Base-by-base conservation (phyloP, 2,113 vertebrate species). In the Tylochromis polylepis region DNA sequence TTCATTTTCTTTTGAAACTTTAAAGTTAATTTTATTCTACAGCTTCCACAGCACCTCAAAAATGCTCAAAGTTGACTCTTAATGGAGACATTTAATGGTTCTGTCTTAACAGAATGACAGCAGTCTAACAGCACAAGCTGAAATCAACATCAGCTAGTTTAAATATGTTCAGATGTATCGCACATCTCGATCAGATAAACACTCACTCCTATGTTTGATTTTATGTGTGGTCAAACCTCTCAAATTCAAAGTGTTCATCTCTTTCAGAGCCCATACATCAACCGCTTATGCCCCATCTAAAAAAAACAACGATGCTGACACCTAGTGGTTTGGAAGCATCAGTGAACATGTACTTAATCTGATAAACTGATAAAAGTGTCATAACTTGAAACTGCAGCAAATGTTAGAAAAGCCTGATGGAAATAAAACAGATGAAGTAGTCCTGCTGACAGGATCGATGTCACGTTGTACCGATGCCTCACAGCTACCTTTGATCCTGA, bases 291-390 rank as follows among this genome's bases (percentile, higher is more conserved):
- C 7, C 29, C 29, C 29, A 5, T 79, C 31, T 18, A 20, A 53
- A 38, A 10, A 0, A 12, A 83, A 46, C 49, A 57, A n/a, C 14
- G 1, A 81, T 60, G 51, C 85, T 91, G 92, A 82, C 95, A 93
- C 77, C 94, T 91, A 67, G 85, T 84, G 95, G 92, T 84, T 12
- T 5, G 49, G 41, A 65, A 8, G n/a, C 27, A 2, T 27, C 11
- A 77, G 5, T 77, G 10, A 84, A 83, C 11, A 12, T 55, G 46
- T 16, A 16, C 18, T n/a, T 27, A 16, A 6, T 38, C 11, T 3
- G 5, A 24, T 20, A 18, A 16, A 56, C 24, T 6, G 5, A 27
- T 29, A 34, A 55, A 75, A 53, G 14, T 43, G 34, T 5, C 1
- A 31, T 9, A 77, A 31, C 72, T 53, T 77, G 46, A 34, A 77